These are phyloP conservation scores for Centropristis striata DNA, from an alignment of 2,113 vertebrate species.

Conservation along the genomic window DNA sequence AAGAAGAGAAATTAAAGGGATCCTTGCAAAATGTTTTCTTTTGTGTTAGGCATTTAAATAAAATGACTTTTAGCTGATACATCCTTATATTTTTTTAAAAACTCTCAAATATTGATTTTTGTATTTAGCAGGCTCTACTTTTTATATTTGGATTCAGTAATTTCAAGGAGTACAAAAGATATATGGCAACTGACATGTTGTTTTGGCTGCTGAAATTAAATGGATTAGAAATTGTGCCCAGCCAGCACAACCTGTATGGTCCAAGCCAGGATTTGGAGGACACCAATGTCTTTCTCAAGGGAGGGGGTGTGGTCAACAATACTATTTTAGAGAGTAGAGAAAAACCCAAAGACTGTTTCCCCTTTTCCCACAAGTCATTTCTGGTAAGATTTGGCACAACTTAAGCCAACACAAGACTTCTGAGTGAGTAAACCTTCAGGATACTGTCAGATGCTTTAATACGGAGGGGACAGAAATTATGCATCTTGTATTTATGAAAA, in stretches of 20 bases:
- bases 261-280: background rate
- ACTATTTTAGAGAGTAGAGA: background rate
- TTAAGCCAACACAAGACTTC: background rate
- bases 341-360: background rate
- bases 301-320: background rate
- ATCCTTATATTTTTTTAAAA: background rate
- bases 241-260: background rate
- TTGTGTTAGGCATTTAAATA: background rate
- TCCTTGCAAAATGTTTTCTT: too few relatives aligned
- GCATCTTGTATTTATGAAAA: conserved; percentile 5
- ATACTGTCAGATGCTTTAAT: background rate
- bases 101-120: background rate
- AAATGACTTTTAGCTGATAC: background rate
- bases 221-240: background rate
- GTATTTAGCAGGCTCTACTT: background rate
- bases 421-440: background rate
- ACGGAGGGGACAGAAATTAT: background rate
- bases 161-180: background rate
- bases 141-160: background rate
- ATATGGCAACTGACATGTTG: background rate
- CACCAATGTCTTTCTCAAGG: too few relatives aligned
- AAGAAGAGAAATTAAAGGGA: background rate
- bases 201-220: background rate
- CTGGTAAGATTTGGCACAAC: background rate
- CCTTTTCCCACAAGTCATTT: background rate